Base-by-base conservation (phyloP, 30 jellyfish, hydroid and myxozoan genomes). In the Turritopsis rubra region DNA sequence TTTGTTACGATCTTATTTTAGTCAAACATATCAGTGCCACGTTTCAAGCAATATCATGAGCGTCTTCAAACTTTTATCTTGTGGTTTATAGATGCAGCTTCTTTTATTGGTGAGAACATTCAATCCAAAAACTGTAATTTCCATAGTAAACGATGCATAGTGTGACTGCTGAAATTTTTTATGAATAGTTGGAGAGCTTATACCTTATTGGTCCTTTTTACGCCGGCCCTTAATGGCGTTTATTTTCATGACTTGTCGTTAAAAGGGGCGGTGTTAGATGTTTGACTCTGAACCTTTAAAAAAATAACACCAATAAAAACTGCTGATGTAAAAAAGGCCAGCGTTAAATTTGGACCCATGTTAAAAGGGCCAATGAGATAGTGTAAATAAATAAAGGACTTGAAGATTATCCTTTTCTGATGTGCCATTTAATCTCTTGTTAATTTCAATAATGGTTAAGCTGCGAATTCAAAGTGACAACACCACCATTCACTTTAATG, bases 21-120 rank as follows among this genome's bases (percentile, higher is more conserved):
- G 98, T 95, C 89, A 0, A 90, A 92, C 71, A 86, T 92, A 28
- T 79, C 90, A n/a, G 86, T 77, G 9, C 85, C 93, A 24, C 85
- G 91, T 66, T 76, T 92, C 21, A 81, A 90, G 76, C 95, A 88
- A 21, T 92, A 87, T 53, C 98, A 92, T 84, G 95, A 85, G 81
- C 29, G 95, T 68, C 87, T 92, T 52, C 98, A 92, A 66, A 87
- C 96, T 1, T 92, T 92, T 53, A 82, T 88, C 54, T 75, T 92
- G 7, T 92, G 98, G 98, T 92, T 81, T 72, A 92, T 92, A 52
- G 98, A 92, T 87, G 98, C 96, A 66, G 98, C 98, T 84, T 87
- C 96, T 1, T 92, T 80, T 74, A 92, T 92, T 65, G 98, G 98
- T 92, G 71, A 18, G 53, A 9, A 22, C 9, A 18, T 75, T 75